phyloP scores from a whole-genome alignment of 2,113 vertebrate species.

The Willisornis vidua region DNA sequence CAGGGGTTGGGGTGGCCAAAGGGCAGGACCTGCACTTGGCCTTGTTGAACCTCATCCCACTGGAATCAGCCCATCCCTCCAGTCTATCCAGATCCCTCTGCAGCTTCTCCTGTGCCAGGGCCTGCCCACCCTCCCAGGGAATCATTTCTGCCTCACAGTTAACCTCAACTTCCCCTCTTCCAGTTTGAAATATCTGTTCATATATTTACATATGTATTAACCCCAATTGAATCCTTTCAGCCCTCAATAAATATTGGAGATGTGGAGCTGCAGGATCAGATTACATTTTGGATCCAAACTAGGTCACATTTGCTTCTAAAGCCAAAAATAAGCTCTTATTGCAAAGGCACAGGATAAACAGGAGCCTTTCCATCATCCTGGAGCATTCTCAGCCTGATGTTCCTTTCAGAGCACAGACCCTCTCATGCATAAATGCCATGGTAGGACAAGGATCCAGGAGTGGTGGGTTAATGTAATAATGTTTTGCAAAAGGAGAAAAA shows the following conservation, averaged over 20 bases:
- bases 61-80: no score
- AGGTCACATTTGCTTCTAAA: conserved; percentile 8
- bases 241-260: not conserved
- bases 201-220: not conserved
- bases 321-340: conserved; percentile 46
- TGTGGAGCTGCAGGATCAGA: not conserved
- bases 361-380: conserved; percentile 51
- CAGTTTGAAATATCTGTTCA: not conserved
- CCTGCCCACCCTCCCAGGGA: not conserved
- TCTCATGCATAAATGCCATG: conserved; percentile 44
- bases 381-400: conserved; percentile 57
- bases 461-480: conserved; percentile 52
- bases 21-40: no score
- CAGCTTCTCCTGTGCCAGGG: not conserved
- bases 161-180: not conserved
- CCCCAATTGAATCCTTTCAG: not conserved
- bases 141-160: not conserved
- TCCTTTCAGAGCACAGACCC: conserved; percentile 51
- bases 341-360: conserved; percentile 42
- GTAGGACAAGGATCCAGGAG: conserved; percentile 46
- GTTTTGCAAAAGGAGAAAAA: conserved; percentile 50
- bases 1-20: no score
- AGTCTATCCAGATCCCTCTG: no score
- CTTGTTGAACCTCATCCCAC: no score
- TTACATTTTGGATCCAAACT: conserved; percentile 38